phyloP scores from a whole-genome alignment of 2,113 vertebrate genomes.

The Heterochromis multidens region DNA sequence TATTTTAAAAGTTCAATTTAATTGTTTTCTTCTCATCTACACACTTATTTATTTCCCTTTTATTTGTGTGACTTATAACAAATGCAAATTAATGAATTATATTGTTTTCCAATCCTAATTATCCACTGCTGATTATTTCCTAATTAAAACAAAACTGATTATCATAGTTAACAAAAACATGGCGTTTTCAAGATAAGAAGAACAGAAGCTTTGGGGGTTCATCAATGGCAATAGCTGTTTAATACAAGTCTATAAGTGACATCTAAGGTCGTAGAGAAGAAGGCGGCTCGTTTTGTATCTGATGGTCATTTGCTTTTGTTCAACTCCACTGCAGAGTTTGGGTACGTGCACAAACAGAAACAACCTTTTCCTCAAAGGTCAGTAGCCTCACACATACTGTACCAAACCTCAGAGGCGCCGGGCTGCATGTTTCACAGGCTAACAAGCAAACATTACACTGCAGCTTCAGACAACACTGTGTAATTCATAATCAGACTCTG shows the following conservation, averaged over 20 bases:
- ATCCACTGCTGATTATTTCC: not conserved
- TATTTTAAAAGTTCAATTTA: not conserved
- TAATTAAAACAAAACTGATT: not conserved
- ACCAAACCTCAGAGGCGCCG: not conserved
- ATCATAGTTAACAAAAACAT: not conserved
- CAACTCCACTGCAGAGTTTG: slow-evolving; percentile 11
- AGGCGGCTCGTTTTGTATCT: not conserved
- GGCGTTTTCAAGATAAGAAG: not conserved
- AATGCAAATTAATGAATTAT: not conserved
- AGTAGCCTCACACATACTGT: slow-evolving; percentile 11
- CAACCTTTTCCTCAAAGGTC: slow-evolving; percentile 51
- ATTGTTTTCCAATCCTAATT: not conserved
- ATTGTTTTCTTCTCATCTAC: not conserved
- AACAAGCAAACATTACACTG: slow-evolving; percentile 14
- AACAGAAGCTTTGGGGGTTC: not conserved
- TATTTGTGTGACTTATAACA: not conserved
- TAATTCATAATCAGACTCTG: not conserved
- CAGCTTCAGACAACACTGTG: not conserved
- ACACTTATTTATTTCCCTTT: not conserved
- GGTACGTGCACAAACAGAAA: slow-evolving; percentile 19
- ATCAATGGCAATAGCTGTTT: not conserved
- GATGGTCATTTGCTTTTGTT: slow-evolving; percentile 5
- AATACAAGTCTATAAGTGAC: not conserved
- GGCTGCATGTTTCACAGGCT: slow-evolving; percentile 8
- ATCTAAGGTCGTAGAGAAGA: not conserved